Evolutionary conservation across 2,888 invertebrate genomes (phyloP).

Genomic region (Drosophila picticornis): DNA sequence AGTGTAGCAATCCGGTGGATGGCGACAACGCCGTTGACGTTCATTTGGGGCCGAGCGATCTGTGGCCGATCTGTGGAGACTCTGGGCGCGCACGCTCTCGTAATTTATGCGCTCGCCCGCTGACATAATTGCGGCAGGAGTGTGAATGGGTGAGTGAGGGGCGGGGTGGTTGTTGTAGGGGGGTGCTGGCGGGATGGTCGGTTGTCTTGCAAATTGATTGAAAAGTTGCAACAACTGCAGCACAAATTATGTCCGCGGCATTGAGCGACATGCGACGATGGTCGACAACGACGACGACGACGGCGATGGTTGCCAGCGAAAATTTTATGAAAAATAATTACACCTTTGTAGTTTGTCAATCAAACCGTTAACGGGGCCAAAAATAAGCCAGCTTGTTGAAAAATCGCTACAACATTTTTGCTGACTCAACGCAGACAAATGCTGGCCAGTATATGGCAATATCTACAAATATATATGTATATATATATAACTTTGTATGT

Average conservation of each 20-base stretch:
- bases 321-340: slow-evolving; percentile 78
- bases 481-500: background rate
- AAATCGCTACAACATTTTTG: slow-evolving; percentile 70
- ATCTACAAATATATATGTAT: background rate
- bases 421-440: slow-evolving; percentile 73
- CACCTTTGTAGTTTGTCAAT: slow-evolving; percentile 80
- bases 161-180: background rate
- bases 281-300: slow-evolving; percentile 10
- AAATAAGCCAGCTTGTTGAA: slow-evolving; percentile 60
- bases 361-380: slow-evolving; percentile 65
- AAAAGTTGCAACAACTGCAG: slow-evolving; percentile 66
- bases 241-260: slow-evolving; percentile 49
- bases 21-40: slow-evolving; percentile 60
- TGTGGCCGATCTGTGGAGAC: slow-evolving; percentile 32
- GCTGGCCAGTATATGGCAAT: slow-evolving; percentile 43
- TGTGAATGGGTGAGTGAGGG: slow-evolving; percentile 7
- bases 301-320: slow-evolving; percentile 5
- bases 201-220: slow-evolving; percentile 71
- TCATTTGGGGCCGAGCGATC: slow-evolving; percentile 53
- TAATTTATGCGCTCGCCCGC: slow-evolving; percentile 73
- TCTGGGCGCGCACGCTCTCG: slow-evolving; percentile 47
- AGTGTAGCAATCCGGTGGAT: slow-evolving; percentile 50
- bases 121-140: slow-evolving; percentile 72
- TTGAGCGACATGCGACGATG: slow-evolving; percentile 65
- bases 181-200: slow-evolving; percentile 1